Evolutionary conservation across 23 tunicate genomes (phyloP).

Genomic region (Styela clava): DNA sequence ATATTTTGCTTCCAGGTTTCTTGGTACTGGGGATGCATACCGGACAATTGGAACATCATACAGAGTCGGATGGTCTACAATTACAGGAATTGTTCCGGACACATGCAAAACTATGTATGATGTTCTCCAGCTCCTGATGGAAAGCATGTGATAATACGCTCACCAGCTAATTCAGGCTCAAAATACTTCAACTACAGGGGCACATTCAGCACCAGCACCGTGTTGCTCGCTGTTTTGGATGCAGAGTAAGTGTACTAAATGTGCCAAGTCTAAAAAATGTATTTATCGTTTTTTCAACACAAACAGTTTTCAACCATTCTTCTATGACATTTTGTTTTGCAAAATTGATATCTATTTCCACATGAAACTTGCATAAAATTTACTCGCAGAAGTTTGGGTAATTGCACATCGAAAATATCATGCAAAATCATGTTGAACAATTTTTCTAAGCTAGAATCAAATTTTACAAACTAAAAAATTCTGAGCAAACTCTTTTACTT

Average conservation of each 20-base stretch:
- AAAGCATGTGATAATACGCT: background rate
- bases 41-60: background rate
- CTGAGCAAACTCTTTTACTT: background rate
- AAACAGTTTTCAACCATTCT: too few species aligned
- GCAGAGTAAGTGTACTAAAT: background rate
- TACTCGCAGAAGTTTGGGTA: too few species aligned
- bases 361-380: background rate
- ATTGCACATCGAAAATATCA: background rate
- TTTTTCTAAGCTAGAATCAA: background rate
- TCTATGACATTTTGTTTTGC: too few species aligned
- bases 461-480: too few species aligned
- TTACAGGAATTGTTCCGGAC: background rate
- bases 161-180: background rate
- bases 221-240: background rate
- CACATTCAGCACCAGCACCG: background rate
- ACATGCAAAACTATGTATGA: background rate
- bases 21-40: background rate
- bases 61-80: background rate
- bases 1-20: background rate
- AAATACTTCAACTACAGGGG: background rate
- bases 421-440: background rate
- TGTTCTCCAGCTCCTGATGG: background rate
- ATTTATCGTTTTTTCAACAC: too few species aligned
- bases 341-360: too few species aligned
- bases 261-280: too few species aligned